These are phyloP conservation scores for Gymnoscopelus braueri DNA, from an alignment of 2,797 vertebrate genomes.

Conservation along the genomic window DNA sequence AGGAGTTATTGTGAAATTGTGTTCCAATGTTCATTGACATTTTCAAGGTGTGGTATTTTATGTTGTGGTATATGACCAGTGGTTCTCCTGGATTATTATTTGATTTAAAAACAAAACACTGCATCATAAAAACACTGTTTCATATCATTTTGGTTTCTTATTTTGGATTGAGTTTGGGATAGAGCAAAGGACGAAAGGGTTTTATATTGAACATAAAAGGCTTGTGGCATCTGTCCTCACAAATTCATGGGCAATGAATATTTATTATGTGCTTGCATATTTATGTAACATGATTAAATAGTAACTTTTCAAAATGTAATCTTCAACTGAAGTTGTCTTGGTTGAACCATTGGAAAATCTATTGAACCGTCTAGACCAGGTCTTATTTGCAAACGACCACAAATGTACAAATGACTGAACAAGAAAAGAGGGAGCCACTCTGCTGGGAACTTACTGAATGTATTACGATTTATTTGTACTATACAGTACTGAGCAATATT, in stretches of 20 bases:
- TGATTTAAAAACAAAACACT: too few species aligned
- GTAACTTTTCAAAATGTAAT: too few species aligned
- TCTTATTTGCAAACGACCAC: constrained; percentile 24
- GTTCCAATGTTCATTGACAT: constrained; percentile 1
- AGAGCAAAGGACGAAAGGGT: neutral
- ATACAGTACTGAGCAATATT: too few species aligned
- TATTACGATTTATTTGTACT: too few species aligned
- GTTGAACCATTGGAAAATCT: neutral
- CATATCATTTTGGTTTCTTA: too few species aligned
- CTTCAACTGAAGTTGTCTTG: too few species aligned
- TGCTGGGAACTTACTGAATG: neutral
- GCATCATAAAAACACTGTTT: too few species aligned
- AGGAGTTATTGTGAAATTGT: constrained; percentile 25
- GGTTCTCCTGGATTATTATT: neutral
- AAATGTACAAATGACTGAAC: constrained; percentile 7
- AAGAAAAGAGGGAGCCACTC: constrained; percentile 32
- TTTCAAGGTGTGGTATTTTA: neutral
- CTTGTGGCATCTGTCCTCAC: neutral
- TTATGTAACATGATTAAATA: neutral
- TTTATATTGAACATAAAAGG: constrained; percentile 11
- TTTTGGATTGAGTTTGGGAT: neutral
- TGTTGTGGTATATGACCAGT: neutral
- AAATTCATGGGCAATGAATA: constrained; percentile 1
- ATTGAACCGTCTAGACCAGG: constrained; percentile 19
- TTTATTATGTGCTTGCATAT: neutral